Percentiles rank a stretch among this genome's conserved stretches.
These are phyloP conservation scores for Cephalopterus ornatus DNA, from an alignment of 2,113 vertebrate species.

Conservation along the genomic window DNA sequence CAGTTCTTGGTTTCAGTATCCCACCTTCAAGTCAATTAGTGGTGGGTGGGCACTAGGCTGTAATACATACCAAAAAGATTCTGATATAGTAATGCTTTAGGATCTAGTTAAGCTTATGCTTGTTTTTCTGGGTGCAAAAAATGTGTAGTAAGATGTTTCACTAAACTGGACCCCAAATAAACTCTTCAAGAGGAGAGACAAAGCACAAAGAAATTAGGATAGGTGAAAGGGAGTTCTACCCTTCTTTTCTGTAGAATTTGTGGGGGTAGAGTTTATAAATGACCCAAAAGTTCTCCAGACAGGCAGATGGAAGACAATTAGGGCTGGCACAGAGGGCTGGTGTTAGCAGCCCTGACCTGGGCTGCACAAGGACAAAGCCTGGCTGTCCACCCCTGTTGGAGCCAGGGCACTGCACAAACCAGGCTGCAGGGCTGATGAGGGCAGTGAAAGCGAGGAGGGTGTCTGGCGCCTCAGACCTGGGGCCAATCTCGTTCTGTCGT, in stretches of 20 bases:
- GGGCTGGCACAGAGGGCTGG: background rate
- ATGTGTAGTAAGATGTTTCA: background rate
- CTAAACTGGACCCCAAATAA: background rate
- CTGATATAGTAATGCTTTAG: background rate
- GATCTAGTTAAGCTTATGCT: background rate
- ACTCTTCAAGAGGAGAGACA: background rate
- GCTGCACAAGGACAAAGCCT: background rate
- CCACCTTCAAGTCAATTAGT: background rate
- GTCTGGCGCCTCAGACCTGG: rapidly evolving
- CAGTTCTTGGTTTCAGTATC: background rate
- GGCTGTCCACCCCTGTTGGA: background rate
- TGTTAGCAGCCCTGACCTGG: background rate
- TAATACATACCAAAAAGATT: background rate
- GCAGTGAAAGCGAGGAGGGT: rapidly evolving
- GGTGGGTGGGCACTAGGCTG: background rate
- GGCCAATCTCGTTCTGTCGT: rapidly evolving
- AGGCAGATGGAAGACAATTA: background rate
- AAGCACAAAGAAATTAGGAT: background rate
- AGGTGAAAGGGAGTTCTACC: background rate
- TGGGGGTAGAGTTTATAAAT: rapidly evolving
- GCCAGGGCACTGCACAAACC: rapidly evolving
- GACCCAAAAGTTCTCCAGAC: background rate
- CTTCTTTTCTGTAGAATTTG: background rate
- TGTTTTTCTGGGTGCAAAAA: background rate
- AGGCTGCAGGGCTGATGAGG: rapidly evolving